A percentile compares a stretch with the other conserved stretches of the same genome.
phyloP scores from a whole-genome alignment of 2,113 vertebrate genomes.

The Pseudonaja textilis region DNA sequence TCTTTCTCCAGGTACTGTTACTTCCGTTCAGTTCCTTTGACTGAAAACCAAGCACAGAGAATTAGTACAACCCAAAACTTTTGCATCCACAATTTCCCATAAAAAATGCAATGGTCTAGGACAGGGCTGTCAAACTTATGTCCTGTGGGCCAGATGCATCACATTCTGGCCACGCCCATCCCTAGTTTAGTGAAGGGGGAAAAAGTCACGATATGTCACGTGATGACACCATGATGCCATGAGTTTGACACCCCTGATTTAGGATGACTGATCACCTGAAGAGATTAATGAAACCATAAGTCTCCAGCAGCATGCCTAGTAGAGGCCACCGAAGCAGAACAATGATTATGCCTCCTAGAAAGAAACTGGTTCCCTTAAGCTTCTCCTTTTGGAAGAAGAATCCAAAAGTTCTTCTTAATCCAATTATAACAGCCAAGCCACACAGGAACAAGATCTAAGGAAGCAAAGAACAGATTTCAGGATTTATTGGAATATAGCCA shows the following conservation, averaged over 20 bases:
- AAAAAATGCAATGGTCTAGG: not conserved
- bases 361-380: slow-evolving; percentile 83
- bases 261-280: slow-evolving; percentile 73
- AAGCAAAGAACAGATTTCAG: not conserved
- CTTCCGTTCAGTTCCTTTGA: not conserved
- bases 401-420: slow-evolving; percentile 74
- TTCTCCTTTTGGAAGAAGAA: slow-evolving; percentile 91
- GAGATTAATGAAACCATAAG: slow-evolving; percentile 82
- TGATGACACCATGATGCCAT: too few species aligned
- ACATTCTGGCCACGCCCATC: too few species aligned
- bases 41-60: not conserved
- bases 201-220: too few species aligned
- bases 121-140: too few species aligned
- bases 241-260: too few species aligned
- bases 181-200: too few species aligned
- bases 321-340: slow-evolving; percentile 85
- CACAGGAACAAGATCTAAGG: slow-evolving; percentile 83
- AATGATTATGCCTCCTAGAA: slow-evolving; percentile 79
- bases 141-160: too few species aligned
- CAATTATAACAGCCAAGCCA: slow-evolving; percentile 82
- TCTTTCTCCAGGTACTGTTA: not conserved
- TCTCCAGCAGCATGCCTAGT: slow-evolving; percentile 84
- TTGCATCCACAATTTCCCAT: not conserved
- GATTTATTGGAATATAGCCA: not conserved
- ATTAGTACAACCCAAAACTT: not conserved